phyloP scores from a whole-genome alignment of 2,888 invertebrate species.

The Leistus spinibarbis region DNA sequence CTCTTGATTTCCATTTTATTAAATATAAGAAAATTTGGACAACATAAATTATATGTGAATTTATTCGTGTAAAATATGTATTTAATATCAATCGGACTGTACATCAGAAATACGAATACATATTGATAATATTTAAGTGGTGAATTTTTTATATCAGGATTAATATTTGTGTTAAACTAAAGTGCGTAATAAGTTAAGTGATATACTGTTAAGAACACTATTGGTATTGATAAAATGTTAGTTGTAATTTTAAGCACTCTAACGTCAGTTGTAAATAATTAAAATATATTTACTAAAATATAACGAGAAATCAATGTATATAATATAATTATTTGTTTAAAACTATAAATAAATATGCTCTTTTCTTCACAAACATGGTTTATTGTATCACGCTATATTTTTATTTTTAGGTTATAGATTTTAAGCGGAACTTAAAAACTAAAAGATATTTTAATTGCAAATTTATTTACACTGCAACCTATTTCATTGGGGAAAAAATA shows the following conservation, averaged over 20 bases:
- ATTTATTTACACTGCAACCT: too few species aligned
- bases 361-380: background rate
- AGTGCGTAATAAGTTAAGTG: background rate
- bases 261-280: background rate
- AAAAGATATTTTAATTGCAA: too few species aligned
- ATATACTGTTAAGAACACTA: background rate
- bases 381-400: too few species aligned
- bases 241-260: background rate
- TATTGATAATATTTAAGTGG: background rate
- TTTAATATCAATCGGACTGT: background rate
- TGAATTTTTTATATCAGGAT: background rate
- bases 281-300: slow-evolving; percentile 13
- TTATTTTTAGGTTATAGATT: too few species aligned
- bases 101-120: background rate
- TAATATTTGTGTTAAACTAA: background rate
- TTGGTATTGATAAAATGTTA: background rate
- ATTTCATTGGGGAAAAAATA: too few species aligned
- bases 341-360: slow-evolving; percentile 8
- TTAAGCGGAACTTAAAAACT: too few species aligned
- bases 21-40: background rate
- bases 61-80: background rate
- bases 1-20: background rate
- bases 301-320: slow-evolving; percentile 32
- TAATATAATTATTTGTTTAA: slow-evolving; percentile 33
- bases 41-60: background rate